These are phyloP conservation scores for Leucoma salicis DNA, from an alignment of 2,888 invertebrate genomes.

Conservation along the genomic window DNA sequence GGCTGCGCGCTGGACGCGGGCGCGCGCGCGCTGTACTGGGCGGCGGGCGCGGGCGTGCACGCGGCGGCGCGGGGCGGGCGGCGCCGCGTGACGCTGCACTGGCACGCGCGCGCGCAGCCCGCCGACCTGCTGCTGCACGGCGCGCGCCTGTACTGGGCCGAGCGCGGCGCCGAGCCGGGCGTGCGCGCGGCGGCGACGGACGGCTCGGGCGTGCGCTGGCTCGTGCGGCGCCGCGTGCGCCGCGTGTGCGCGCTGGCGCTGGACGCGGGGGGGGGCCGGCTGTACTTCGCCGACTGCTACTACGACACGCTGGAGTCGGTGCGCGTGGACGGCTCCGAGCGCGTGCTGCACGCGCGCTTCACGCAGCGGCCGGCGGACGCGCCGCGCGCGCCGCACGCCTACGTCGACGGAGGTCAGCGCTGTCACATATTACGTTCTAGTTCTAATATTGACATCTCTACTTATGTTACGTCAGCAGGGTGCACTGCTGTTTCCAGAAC, in stretches of 20 bases:
- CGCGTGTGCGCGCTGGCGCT: slow-evolving; percentile 90
- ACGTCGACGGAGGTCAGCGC: slow-evolving; percentile 13
- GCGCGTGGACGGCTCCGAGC: slow-evolving; percentile 85
- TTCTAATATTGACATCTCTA: too few relatives aligned
- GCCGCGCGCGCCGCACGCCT: slow-evolving; percentile 18
- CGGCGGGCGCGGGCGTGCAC: slow-evolving; percentile 58
- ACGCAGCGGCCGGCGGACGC: slow-evolving; percentile 28
- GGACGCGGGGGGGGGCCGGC: slow-evolving; percentile 86
- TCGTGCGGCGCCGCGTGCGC: slow-evolving; percentile 84
- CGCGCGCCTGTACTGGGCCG: slow-evolving; percentile 88
- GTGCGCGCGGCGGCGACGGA: slow-evolving; percentile 86
- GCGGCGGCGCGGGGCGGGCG: slow-evolving; percentile 81
- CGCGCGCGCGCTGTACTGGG: slow-evolving; percentile 86
- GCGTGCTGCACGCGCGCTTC: slow-evolving; percentile 60
- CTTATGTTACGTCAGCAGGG: too few relatives aligned
- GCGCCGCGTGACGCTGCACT: slow-evolving; percentile 77
- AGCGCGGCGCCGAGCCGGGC: slow-evolving; percentile 83
- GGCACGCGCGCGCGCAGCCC: slow-evolving; percentile 82
- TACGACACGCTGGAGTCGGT: slow-evolving; percentile 87
- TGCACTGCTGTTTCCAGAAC: too few relatives aligned
- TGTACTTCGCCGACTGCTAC: slow-evolving; percentile 94
- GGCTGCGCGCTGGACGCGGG: slow-evolving; percentile 89
- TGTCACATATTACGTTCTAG: too few relatives aligned
- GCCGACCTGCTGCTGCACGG: slow-evolving; percentile 87
- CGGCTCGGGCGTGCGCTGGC: slow-evolving; percentile 76